These are phyloP conservation scores for Crematogaster levior DNA, from an alignment of 2,888 invertebrate genomes.

Conservation along the genomic window DNA sequence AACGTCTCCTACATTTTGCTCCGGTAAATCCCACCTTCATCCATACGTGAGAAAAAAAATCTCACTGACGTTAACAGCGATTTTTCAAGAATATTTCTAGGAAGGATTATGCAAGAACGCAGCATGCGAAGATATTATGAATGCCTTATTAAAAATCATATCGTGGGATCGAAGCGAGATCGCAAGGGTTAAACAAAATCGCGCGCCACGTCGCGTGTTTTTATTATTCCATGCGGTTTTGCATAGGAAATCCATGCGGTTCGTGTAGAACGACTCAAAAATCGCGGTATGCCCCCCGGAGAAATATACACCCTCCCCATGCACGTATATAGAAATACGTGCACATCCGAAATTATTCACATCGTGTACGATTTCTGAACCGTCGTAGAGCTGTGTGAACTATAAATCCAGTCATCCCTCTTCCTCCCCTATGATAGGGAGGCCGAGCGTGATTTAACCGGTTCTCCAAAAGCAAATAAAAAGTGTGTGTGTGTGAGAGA, in stretches of 20 bases:
- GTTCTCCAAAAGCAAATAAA: conserved; percentile 43
- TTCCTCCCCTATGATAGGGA: conserved; percentile 20
- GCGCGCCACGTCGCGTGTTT: conserved; percentile 12
- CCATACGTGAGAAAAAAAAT: not conserved
- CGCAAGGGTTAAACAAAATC: conserved; percentile 12
- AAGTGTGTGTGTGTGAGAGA: no score
- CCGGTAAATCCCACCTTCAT: not conserved
- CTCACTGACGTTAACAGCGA: conserved; percentile 3
- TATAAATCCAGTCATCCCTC: conserved; percentile 75
- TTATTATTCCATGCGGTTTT: conserved; percentile 27
- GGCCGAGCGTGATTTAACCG: conserved; percentile 76
- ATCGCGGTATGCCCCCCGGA: conserved; percentile 33
- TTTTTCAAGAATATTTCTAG: conserved; percentile 20
- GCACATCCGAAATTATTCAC: conserved; percentile 73
- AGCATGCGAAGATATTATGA: not conserved
- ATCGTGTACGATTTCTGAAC: conserved; percentile 68
- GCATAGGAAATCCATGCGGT: conserved; percentile 38
- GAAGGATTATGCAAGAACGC: not conserved
- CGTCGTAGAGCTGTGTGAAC: conserved; percentile 67
- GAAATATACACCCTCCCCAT: conserved; percentile 28
- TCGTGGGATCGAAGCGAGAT: conserved; percentile 8
- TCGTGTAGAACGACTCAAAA: conserved; percentile 45
- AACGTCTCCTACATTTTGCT: conserved; percentile 12
- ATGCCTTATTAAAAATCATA: conserved; percentile 16
- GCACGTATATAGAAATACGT: conserved; percentile 61